phyloP scores from a whole-genome alignment of 2,797 vertebrate species.

The Okamejei kenojei region DNA sequence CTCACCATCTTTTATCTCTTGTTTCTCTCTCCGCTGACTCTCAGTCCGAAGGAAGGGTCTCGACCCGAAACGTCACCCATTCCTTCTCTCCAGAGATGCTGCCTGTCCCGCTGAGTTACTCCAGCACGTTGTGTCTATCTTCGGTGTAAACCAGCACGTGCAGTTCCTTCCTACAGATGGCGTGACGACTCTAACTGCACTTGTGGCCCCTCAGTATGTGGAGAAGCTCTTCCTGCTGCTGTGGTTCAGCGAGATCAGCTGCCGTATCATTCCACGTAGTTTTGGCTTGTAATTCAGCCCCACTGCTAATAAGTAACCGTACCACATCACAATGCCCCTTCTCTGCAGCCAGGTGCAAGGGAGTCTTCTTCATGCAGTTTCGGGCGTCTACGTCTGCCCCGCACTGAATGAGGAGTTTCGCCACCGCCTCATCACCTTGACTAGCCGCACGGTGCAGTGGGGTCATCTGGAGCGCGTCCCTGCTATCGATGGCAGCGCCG shows the following conservation, averaged over 20 bases:
- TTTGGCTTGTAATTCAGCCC: constrained; percentile 43
- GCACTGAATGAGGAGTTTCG: constrained; percentile 47
- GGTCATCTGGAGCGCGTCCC: constrained; percentile 43
- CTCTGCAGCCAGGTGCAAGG: constrained; percentile 47
- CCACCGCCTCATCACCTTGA: constrained; percentile 40
- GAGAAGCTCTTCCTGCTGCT: constrained; percentile 36
- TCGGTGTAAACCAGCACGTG: too few species aligned
- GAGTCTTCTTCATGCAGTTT: constrained; percentile 43
- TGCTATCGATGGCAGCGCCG: constrained; percentile 43
- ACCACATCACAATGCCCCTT: constrained; percentile 43
- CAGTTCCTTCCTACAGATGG: too few species aligned
- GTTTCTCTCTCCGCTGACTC: too few species aligned
- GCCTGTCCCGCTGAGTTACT: too few species aligned
- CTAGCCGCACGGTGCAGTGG: constrained; percentile 43
- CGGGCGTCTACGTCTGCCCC: constrained; percentile 42
- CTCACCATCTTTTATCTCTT: too few species aligned
- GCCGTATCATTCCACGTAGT: constrained; percentile 48
- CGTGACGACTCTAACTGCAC: not conserved
- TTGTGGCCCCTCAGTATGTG: not conserved
- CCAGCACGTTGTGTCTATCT: too few species aligned
- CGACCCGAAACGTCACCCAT: too few species aligned
- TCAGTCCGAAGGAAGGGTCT: too few species aligned
- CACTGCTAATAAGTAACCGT: constrained; percentile 39
- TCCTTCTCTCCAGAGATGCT: too few species aligned
- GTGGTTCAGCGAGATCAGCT: constrained; percentile 44